These are phyloP conservation scores for Apis florea DNA, from an alignment of 1,140 invertebrate genomes.

Conservation along the genomic window DNA sequence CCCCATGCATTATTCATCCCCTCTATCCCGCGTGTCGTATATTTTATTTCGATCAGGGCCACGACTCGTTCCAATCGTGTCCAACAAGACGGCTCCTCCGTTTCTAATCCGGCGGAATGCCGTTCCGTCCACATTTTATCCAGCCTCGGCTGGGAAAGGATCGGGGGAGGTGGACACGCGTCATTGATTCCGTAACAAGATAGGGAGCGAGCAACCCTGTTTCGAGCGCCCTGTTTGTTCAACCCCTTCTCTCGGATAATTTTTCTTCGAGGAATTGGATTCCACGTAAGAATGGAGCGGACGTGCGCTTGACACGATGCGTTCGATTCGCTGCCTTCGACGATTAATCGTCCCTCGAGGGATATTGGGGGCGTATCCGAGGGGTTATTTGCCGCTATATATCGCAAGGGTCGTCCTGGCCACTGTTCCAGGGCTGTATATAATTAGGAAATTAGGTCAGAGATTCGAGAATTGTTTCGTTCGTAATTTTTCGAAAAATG, in stretches of 20 bases:
- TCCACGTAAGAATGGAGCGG: conserved; percentile 19
- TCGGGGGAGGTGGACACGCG: conserved; percentile 30
- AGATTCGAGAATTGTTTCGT: too few relatives aligned
- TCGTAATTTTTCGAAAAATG: too few relatives aligned
- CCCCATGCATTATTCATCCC: conserved; percentile 63
- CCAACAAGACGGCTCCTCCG: conserved; percentile 37
- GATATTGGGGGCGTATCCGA: not conserved
- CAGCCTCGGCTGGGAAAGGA: not conserved
- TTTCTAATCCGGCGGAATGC: conserved; percentile 62
- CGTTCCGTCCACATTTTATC: conserved; percentile 48
- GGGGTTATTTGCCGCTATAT: too few relatives aligned
- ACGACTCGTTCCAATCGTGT: conserved; percentile 15
- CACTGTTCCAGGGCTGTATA: too few relatives aligned
- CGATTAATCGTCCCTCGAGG: conserved; percentile 15
- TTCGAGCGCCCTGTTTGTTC: conserved; percentile 18
- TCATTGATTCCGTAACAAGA: conserved; percentile 59
- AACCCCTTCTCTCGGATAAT: conserved; percentile 34
- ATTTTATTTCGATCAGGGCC: conserved; percentile 59
- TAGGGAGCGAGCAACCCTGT: conserved; percentile 23
- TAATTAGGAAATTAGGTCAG: too few relatives aligned
- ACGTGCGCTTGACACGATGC: conserved; percentile 21
- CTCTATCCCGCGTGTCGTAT: conserved; percentile 55
- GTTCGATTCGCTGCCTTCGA: not conserved
- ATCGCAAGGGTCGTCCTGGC: not conserved
- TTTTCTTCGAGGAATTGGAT: conserved; percentile 26